Base-by-base conservation (phyloP, 2,113 vertebrate species). In the Paedocypris sp. region DNA sequence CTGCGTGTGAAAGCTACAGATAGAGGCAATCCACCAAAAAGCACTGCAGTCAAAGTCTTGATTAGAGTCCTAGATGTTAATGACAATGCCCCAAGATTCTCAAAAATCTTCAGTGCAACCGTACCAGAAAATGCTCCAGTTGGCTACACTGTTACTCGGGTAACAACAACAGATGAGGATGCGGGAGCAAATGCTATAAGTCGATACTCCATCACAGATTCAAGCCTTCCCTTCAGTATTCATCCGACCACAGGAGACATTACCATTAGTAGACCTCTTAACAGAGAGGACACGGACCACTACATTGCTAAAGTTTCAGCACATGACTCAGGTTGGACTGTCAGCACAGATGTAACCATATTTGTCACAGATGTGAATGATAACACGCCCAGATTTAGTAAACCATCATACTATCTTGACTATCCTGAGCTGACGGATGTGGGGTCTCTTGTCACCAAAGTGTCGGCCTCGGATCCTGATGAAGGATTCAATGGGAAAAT, bases 151-250 rank as follows among this genome's bases (percentile, higher is more conserved):
- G 95, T 98, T 15, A 90, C 93, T 1, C 86, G 79, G 5, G 93
- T 98, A 43, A 98, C 93, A 0, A 97, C 95, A 0, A 94, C 93
- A 0, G 95, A 99, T 22, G 95, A 95, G 74, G 95, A 99, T 3
- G 71, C 83, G 0, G 92, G 93, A 4, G 65, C 86, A 19, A 97
- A 99, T 0, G 90, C 93, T 0, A 49, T 98, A n/a, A 98, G 94
- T 60, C 83, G 85, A 22, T 99, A 97, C 43, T 90, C 93, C 2
- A 86, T 97, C 33, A 76, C 76, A 23, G 93, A 97, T 15, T 77
- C 76, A 0, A 90, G 85, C 59, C 88, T 98, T 43, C 93, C 94
- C 0, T 99, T 99, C 56, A 74, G 60, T 25, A 92, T 99, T 33
- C 90, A 97, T 51, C 82, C 89, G 33, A 92, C 66, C 74, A 91